Evolutionary conservation across 30 jellyfish, hydroid and myxozoan genomes (phyloP), one percentile per base, ranked within the genome.

Genomic region (Aurelia sp.): DNA sequence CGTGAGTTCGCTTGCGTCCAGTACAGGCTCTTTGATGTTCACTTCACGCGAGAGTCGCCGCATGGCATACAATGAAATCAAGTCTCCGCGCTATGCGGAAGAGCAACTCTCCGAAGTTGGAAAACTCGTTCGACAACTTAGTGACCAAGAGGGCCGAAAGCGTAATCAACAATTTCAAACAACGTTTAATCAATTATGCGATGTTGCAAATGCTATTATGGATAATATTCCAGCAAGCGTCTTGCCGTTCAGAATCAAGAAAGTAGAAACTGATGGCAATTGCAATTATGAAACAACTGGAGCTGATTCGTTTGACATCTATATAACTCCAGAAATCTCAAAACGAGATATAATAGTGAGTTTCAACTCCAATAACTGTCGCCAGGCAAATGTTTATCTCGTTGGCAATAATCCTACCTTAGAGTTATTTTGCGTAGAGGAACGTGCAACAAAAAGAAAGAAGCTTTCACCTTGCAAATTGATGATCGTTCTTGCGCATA

Each of bases 401-500:
- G 18, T 53, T 6, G 76, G 77, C 33, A 22, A 59, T 55, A 59
- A 72, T 17, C 82, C 87, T 13, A 78, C 78, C n/a, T 69, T 92
- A 13, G 93, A 88, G 30, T 41, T 62, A 15, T 92, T 92, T 61
- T 67, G 90, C 84, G 96, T 81, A 19, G 86, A 76, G 59, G 88
- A 87, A 61, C 65, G 75, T 11, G 55, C 20, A 37, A 82, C 73
- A 0, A 50, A 59, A 4, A 63, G 55, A 4, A 62, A 77, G 20
- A 86, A 66, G 62, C 78, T 92, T 0, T 92, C 98, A 55, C 92
- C 97, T 16, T 86, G 92, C 67, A 92, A 92, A 78, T 73, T 92
- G 20, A 92, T 92, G 98, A 78, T 87, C 23, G 73, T 87, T 68
- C 72, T 92, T 51, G 82, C 97, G 8, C 92, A 87, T 55, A 70